A percentile compares a stretch with the other conserved stretches of the same genome.
phyloP scores from a whole-genome alignment of 1,140 invertebrate species.

The Heliothis subflexa region DNA sequence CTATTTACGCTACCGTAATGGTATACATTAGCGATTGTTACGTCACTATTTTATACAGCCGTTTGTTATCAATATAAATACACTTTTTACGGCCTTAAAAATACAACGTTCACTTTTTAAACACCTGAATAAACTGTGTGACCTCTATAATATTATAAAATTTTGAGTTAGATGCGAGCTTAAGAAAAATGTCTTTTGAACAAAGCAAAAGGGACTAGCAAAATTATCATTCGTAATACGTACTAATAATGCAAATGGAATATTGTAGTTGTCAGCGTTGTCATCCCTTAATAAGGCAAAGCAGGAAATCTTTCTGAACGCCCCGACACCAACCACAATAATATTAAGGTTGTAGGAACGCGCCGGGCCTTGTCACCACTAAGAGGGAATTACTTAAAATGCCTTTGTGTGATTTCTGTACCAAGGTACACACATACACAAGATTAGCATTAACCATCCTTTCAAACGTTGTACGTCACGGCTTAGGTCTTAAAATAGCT shows the following conservation, averaged over 20 bases:
- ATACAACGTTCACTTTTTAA: background rate
- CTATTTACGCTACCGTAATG: background rate
- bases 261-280: constrained; percentile 19
- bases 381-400: constrained; percentile 42
- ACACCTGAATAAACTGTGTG: constrained; percentile 10
- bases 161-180: background rate
- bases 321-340: constrained; percentile 13
- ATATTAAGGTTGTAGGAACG: constrained; percentile 36
- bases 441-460: constrained; percentile 40
- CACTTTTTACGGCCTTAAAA: background rate
- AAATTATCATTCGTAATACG: constrained; percentile 21
- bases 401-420: constrained; percentile 38
- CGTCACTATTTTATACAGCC: background rate
- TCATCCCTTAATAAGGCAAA: constrained; percentile 12
- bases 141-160: background rate
- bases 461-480: background rate
- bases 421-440: constrained; percentile 20
- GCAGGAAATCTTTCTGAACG: constrained; percentile 15
- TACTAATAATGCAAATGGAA: constrained; percentile 36
- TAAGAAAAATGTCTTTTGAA: background rate
- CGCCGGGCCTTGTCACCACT: constrained; percentile 27
- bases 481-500: constrained; percentile 20
- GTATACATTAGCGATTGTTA: background rate
- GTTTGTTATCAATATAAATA: constrained; percentile 5
- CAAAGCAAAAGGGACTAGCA: background rate